These are phyloP conservation scores for Trachymyrmex septentrionalis DNA, from an alignment of 1,140 invertebrate genomes.

Conservation along the genomic window DNA sequence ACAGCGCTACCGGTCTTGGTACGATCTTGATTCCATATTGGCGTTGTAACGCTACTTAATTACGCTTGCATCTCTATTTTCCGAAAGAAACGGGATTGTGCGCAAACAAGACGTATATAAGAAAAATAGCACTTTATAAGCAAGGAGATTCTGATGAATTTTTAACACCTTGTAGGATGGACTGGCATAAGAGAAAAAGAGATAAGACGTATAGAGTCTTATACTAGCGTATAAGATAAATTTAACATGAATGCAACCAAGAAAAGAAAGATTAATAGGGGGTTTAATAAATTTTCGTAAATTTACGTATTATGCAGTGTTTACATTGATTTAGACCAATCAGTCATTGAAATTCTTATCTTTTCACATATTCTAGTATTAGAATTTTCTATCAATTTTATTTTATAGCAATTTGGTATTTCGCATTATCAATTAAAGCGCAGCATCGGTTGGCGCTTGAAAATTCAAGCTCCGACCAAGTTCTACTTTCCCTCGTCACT, in stretches of 20 bases:
- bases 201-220: neutral
- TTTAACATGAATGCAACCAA: neutral
- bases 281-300: neutral
- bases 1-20: conserved; percentile 34
- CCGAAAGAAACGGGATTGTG: neutral
- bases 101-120: conserved; percentile 17
- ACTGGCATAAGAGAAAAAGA: neutral
- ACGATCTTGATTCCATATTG: conserved; percentile 48
- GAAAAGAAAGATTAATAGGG: neutral
- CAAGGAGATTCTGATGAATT: conserved; percentile 36
- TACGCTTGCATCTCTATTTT: conserved; percentile 28
- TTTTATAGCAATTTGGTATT: conserved; percentile 7
- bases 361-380: neutral
- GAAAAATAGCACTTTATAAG: conserved; percentile 46
- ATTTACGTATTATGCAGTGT: neutral
- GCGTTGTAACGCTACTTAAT: conserved; percentile 33
- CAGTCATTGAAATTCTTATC: neutral
- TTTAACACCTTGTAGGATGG: conserved; percentile 30
- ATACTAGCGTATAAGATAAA: neutral
- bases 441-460: neutral
- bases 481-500: conserved; percentile 42
- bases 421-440: conserved; percentile 27
- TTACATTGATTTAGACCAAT: neutral
- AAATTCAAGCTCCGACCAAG: conserved; percentile 3
- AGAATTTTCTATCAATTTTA: neutral